Base-by-base conservation (phyloP, 1,140 invertebrate genomes). In the Camponotus floridanus region DNA sequence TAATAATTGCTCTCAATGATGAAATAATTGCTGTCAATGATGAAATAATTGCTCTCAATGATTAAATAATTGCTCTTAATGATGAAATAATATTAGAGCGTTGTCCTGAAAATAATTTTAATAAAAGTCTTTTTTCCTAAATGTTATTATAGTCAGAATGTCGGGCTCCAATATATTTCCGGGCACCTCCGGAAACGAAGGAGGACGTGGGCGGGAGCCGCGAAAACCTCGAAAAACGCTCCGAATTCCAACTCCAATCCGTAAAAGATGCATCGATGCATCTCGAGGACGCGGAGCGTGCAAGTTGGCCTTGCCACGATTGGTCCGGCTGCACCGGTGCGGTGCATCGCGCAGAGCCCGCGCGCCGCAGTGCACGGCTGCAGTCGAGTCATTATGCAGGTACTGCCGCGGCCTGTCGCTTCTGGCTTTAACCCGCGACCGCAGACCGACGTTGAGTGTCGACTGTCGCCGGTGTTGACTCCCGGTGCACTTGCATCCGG, bases 331-430 rank as follows among this genome's bases (percentile, higher is more conserved):
- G 55, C 79, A 81, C 55, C 74, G 51, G 70, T 73, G 88, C 80
- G 57, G 70, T 73, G 88, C 86, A 87, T 86, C 65, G 86, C 45
- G 70, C 65, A 67, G 89, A 91, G 87, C 87, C 87, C 87, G 91
- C 86, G 90, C 91, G 76, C 74, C 91, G 91, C 92, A 92, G 85
- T 86, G 89, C 86, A 90, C 87, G 91, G 88, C 91, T 90, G 92
- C 91, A 93, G 91, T 92, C 90, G 88, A 91, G 91, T 91, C 91
- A 93, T 93, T 93, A 93, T 93, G 92, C 92, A 93, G 92, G 91
- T 92, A 92, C 91, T 88, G 88, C 89, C 86, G 87, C 73, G 42
- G 42, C 48, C 81, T 92, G 91, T 92, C 91, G 91, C 88, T 92
- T 91, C 51, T 51, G 78, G 67, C 76, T 86, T 80, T 51, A 51